Conservation (phyloP, 92 coral and sea anemone genomes). For the Isaurus tuberculatus region DNA sequence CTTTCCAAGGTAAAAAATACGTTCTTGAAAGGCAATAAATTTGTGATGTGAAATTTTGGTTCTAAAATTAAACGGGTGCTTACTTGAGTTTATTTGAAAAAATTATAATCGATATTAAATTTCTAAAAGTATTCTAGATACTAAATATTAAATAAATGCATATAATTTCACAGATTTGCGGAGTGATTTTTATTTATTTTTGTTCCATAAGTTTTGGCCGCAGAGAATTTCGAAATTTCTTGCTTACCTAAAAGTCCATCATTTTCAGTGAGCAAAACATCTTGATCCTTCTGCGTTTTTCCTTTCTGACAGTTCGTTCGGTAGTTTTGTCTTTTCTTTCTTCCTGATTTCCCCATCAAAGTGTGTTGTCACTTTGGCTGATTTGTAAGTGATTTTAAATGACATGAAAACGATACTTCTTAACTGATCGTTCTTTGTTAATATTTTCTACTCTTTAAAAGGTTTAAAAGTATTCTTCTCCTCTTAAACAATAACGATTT, state of each 20-base stretch:
- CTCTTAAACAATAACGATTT: not conserved
- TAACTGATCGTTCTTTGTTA: not conserved
- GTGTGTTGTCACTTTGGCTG: not conserved
- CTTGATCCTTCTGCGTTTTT: conserved; percentile 6
- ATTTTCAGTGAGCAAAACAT: not conserved
- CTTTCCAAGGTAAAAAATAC: too few relatives aligned
- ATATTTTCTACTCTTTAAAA: not conserved
- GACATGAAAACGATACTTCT: not conserved
- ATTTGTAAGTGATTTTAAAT: too few relatives aligned
- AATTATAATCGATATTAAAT: too few relatives aligned
- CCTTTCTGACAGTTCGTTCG: not conserved
- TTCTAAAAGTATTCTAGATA: too few relatives aligned
- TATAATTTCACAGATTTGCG: too few relatives aligned
- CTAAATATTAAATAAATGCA: too few relatives aligned
- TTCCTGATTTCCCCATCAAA: conserved; percentile 15
- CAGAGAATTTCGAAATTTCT: not conserved
- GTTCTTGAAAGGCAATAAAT: too few relatives aligned
- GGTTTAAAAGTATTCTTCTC: not conserved
- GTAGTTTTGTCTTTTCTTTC: conserved; percentile 18
- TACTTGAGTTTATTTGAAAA: too few relatives aligned
- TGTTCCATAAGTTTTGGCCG: too few relatives aligned
- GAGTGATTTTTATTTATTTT: too few relatives aligned
- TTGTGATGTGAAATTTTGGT: too few relatives aligned
- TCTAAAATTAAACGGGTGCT: too few relatives aligned
- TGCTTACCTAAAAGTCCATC: conserved; percentile 20